Evolutionary conservation across 2,113 vertebrate genomes (phyloP).

Genomic region (Antechinus stuartii): DNA sequence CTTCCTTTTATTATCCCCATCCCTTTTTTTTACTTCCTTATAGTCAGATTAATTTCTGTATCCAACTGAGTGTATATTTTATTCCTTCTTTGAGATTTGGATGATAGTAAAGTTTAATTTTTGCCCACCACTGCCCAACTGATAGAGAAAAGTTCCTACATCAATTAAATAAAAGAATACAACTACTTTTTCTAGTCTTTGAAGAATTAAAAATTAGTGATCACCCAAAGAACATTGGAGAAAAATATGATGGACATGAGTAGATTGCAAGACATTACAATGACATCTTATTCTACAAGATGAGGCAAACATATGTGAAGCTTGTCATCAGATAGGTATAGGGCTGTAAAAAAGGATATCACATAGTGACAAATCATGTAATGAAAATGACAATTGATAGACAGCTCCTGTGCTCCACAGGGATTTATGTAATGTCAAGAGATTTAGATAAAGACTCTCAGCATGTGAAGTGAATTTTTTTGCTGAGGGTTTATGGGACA

Average conservation of each 20-base stretch:
- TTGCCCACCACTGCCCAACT: too few relatives aligned
- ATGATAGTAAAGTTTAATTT: too few relatives aligned
- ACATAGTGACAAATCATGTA: not conserved
- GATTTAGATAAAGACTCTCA: not conserved
- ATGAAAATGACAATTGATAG: not conserved
- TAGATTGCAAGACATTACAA: not conserved
- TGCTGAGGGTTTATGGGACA: not conserved
- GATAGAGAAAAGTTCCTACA: not conserved
- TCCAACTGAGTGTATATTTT: too few relatives aligned
- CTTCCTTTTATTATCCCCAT: too few relatives aligned
- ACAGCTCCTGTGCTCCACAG: not conserved
- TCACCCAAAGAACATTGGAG: not conserved
- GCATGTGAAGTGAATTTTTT: not conserved
- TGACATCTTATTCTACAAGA: not conserved
- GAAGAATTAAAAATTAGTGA: not conserved
- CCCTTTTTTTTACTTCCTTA: too few relatives aligned
- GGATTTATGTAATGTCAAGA: not conserved
- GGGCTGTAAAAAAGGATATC: not conserved
- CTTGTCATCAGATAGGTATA: not conserved
- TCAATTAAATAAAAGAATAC: not conserved
- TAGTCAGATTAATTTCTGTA: too few relatives aligned
- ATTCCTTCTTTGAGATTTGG: too few relatives aligned
- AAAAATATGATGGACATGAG: not conserved
- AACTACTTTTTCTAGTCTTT: not conserved
- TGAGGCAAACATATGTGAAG: not conserved